Evolutionary conservation across 2,113 vertebrate species (phyloP), one percentile per base, ranked within the genome.

Genomic region (Ranitomeya imitator): DNA sequence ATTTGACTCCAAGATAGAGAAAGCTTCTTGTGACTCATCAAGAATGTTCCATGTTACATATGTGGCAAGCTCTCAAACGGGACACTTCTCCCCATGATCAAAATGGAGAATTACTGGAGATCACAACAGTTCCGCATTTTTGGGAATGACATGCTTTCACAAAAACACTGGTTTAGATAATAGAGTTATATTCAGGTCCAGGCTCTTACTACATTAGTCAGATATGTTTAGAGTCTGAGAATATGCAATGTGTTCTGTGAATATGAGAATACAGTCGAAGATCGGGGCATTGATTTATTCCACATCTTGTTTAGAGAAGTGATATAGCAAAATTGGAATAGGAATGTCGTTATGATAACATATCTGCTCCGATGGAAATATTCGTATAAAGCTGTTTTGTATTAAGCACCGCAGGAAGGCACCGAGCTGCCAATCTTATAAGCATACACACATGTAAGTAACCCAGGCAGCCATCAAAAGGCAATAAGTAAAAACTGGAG

Each of bases 371-470:
- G 67, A 79, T 57, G 52, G 77, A 87, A 79, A 86, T 86, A 79
- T 86, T 86, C 67, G n/a, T 52, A 55, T 19, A 86, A 86, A 87
- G 51, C 78, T 87, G 78, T 87, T 87, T 87, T 87, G 81, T 73
- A 87, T 87, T 87, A 87, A 21, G 51, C 63, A 59, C 86, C 52
- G 78, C 78, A 81, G 85, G 76, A 86, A 23, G 85, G 77, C 51
- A 80, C 85, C 61, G 26, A 51, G 67, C 54, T 87, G 63, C 63
- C 86, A 87, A 81, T 81, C 65, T 31, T 59, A 52, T 65, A 61
- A 86, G 31, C 26, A 14, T 18, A 65, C 45, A 81, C 73, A 87
- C 23, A 57, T 57, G 76, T 7, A 86, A 61, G 54, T 45, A 63
- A 45, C 69, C 59, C 31, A 61, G 54, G 77, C 54, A 45, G 6